These are phyloP conservation scores for silkworm (Bombyx mori) DNA, from an alignment of 1,140 invertebrate species.

Conservation along the genomic window DNA sequence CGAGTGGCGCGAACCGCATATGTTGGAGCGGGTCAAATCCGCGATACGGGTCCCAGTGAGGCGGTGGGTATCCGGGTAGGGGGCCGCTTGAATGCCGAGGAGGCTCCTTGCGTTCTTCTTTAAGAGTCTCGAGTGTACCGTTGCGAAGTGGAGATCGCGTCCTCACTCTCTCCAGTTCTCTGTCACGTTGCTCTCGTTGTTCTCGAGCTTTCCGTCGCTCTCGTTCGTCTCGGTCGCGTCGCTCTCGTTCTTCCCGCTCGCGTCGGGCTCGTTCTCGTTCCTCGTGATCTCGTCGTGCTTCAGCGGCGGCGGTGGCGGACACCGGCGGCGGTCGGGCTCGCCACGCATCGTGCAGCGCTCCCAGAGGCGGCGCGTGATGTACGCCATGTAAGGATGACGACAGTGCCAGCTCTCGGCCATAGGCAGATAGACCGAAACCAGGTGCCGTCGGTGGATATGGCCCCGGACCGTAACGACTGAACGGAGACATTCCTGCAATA, in stretches of 20 bases:
- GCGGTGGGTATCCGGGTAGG: slow-evolving; percentile 74
- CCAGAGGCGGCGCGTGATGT: slow-evolving; percentile 44
- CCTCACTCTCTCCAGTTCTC: slow-evolving; percentile 67
- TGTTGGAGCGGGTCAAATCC: slow-evolving; percentile 76
- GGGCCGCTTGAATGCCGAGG: slow-evolving; percentile 70
- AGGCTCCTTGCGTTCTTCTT: slow-evolving; percentile 70
- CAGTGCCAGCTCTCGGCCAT: slow-evolving; percentile 74
- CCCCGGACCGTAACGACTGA: slow-evolving; percentile 80
- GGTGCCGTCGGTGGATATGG: slow-evolving; percentile 71
- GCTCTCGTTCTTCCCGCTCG: slow-evolving; percentile 80
- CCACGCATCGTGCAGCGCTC: slow-evolving; percentile 58
- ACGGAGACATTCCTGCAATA: slow-evolving; percentile 79
- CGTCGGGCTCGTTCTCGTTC: slow-evolving; percentile 75
- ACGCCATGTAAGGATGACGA: slow-evolving; percentile 54
- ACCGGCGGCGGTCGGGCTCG: slow-evolving; percentile 73
- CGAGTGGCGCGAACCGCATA: slow-evolving; percentile 79
- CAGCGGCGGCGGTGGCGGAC: slow-evolving; percentile 57
- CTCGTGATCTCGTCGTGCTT: slow-evolving; percentile 74
- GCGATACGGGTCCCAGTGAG: slow-evolving; percentile 77
- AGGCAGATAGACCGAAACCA: slow-evolving; percentile 77
- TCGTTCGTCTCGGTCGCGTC: slow-evolving; percentile 76
- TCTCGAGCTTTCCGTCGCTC: slow-evolving; percentile 57
- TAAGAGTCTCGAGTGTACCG: slow-evolving; percentile 65
- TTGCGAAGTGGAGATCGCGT: slow-evolving; percentile 81
- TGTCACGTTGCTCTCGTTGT: slow-evolving; percentile 41